Percentiles rank a stretch among this genome's conserved stretches.
Evolutionary conservation across 2,113 vertebrate genomes (phyloP).

Genomic region (Chamaea fasciata): DNA sequence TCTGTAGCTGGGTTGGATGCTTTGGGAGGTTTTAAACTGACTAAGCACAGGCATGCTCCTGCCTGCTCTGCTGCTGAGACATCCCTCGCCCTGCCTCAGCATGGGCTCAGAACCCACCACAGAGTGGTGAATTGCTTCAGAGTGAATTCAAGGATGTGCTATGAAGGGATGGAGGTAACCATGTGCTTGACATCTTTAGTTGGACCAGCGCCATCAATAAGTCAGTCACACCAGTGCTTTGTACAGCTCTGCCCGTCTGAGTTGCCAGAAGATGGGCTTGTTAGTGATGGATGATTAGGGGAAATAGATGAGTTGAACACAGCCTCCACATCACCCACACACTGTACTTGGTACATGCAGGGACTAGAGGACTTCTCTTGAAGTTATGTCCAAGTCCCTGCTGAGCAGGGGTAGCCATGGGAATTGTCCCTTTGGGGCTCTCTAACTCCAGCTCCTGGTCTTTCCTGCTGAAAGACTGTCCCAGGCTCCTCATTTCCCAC

Average conservation of each 20-base stretch:
- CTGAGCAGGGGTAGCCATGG: neutral
- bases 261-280: neutral
- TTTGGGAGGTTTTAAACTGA: neutral
- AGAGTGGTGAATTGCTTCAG: neutral
- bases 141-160: fast-evolving
- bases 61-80: neutral
- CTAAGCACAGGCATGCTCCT: neutral
- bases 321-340: neutral
- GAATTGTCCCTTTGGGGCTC: neutral
- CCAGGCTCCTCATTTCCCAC: neutral
- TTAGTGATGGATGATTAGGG: neutral
- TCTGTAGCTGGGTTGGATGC: neutral
- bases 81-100: neutral
- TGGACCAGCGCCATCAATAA: neutral
- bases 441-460: neutral
- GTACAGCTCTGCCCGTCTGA: neutral
- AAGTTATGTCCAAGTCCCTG: neutral
- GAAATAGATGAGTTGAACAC: neutral
- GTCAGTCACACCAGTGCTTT: neutral
- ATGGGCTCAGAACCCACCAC: neutral
- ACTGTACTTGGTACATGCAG: neutral
- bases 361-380: neutral
- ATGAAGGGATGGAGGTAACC: neutral
- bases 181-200: neutral
- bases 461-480: neutral